Conservation (phyloP, 2,888 invertebrate genomes). For the Netelia virgata region DNA sequence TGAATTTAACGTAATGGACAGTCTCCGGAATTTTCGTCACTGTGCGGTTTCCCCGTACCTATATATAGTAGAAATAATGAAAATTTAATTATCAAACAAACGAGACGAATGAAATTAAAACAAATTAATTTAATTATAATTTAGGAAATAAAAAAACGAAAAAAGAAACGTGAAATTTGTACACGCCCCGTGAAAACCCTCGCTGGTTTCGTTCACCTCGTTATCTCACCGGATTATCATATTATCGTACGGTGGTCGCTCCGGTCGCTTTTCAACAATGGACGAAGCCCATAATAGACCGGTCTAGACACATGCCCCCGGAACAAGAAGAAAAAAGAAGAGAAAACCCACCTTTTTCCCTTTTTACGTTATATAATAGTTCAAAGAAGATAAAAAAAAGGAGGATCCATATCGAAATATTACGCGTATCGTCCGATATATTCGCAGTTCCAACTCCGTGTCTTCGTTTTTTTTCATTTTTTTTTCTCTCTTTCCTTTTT, state of each 20-base stretch:
- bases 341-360: neutral
- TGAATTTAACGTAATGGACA: conserved; percentile 6
- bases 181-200: too few relatives aligned
- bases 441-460: neutral
- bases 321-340: neutral
- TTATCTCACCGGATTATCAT: conserved; percentile 10
- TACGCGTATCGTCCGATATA: conserved; percentile 23
- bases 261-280: conserved; percentile 45
- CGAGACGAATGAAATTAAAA: neutral
- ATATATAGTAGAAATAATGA: neutral
- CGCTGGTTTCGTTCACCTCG: neutral
- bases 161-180: too few relatives aligned
- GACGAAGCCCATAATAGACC: conserved; percentile 21
- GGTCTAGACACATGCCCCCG: conserved; percentile 8
- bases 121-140: neutral
- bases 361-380: neutral
- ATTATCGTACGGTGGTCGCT: conserved; percentile 42
- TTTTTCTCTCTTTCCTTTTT: neutral
- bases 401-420: conserved; percentile 11
- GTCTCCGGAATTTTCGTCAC: neutral
- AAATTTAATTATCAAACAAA: neutral
- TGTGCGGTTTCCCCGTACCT: neutral
- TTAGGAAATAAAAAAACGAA: neutral
- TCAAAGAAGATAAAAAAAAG: neutral
- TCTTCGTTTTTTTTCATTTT: neutral